Evolutionary conservation across 2,113 vertebrate species (phyloP).

Genomic region (Octodon degus): DNA sequence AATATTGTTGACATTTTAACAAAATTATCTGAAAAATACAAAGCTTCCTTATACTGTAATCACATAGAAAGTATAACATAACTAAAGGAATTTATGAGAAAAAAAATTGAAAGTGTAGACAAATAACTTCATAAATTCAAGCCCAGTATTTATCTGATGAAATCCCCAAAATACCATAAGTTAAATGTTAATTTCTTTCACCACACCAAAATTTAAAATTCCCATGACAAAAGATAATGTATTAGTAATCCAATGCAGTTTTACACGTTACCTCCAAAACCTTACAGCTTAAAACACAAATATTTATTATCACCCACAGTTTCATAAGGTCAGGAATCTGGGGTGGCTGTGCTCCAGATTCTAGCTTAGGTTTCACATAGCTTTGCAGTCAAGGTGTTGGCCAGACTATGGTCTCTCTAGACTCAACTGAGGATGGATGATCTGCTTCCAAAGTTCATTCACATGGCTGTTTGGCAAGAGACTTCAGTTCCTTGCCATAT

Average conservation of each 20-base stretch:
- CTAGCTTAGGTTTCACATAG: constrained; percentile 3
- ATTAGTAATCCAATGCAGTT: neutral
- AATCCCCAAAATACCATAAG: neutral
- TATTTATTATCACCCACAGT: neutral
- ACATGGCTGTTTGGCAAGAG: neutral
- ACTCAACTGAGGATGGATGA: neutral
- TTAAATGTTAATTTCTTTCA: neutral
- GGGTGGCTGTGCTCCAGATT: neutral
- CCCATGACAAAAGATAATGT: neutral
- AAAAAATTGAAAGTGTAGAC: neutral
- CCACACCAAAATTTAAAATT: constrained; percentile 13
- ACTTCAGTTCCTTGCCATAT: neutral
- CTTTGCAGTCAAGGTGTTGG: neutral
- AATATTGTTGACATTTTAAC: neutral
- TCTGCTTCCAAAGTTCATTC: constrained; percentile 10
- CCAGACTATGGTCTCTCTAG: neutral
- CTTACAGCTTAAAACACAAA: neutral
- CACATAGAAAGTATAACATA: neutral
- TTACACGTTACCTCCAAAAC: neutral
- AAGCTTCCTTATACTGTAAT: neutral
- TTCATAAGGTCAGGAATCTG: neutral
- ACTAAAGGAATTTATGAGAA: neutral
- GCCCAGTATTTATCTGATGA: neutral
- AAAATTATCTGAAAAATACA: constrained; percentile 41
- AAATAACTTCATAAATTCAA: constrained; percentile 37